phyloP scores from a whole-genome alignment of 2,113 vertebrate genomes.

The Nannospalax galili region DNA sequence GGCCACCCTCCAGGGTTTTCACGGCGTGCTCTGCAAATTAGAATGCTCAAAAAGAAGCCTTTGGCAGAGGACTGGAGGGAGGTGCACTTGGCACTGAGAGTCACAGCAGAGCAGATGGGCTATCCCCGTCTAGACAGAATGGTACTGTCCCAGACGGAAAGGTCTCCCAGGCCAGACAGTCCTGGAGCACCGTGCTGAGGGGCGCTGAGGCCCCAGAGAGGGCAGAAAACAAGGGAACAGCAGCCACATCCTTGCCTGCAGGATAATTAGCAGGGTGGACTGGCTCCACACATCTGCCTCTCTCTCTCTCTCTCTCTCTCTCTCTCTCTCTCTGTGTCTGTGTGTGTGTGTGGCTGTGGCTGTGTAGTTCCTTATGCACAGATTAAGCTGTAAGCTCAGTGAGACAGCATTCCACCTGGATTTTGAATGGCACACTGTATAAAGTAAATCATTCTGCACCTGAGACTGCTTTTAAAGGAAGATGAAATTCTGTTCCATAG shows the following conservation, averaged over 20 bases:
- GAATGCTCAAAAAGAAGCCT: constrained; percentile 66
- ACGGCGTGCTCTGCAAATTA: constrained; percentile 70
- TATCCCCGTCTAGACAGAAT: constrained; percentile 88
- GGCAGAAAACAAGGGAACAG: constrained; percentile 50
- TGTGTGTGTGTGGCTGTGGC: fast-evolving
- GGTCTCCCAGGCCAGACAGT: constrained; percentile 82
- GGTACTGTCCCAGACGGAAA: constrained; percentile 88
- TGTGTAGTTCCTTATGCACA: background rate
- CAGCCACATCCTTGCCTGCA: background rate
- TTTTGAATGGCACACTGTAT: background rate
- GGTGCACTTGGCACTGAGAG: constrained; percentile 53
- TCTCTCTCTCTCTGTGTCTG: no score
- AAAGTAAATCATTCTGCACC: background rate
- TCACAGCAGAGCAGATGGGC: background rate
- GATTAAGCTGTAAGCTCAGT: background rate
- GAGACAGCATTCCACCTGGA: background rate
- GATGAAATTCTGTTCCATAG: background rate
- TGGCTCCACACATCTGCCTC: background rate
- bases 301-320: no score
- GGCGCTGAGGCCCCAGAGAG: constrained; percentile 53
- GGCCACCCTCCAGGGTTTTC: constrained; percentile 51
- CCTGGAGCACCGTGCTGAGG: constrained; percentile 72
- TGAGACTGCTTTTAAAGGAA: background rate
- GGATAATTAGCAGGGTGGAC: background rate
- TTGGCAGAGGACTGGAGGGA: constrained; percentile 5